Evolutionary conservation across 2,797 vertebrate genomes (phyloP), one percentile per base, ranked within the genome.

Genomic region (Acipenser oxyrinchus): DNA sequence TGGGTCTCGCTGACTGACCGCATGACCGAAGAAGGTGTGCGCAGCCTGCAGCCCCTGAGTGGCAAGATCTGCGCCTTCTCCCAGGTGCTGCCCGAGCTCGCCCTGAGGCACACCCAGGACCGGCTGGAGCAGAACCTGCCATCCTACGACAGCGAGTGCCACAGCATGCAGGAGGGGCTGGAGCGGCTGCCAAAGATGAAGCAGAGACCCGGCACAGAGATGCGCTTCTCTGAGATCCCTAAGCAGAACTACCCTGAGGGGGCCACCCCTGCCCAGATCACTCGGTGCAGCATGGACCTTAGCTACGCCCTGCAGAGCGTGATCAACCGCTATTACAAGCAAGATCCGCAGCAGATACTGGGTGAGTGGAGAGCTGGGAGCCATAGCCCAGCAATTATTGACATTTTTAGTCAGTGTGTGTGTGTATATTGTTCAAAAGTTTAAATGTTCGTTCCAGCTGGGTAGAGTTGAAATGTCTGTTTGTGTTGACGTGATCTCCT

Each of bases 1-100:
- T 98, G 96, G 96, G 90, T 99, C n/a, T 96, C 96, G 6, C 89
- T 98, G 69, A 95, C 88, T 50, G 92, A 78, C 80, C 90, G 87
- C 51, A 79, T 99, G 68, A 91, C 74, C 4, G 84, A 92, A 53
- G 87, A 92, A 67, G 65, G 88, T 3, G 75, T 90, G 72, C 68
- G 76, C 10, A 82, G 73, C 64, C 75, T 98, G 65, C 95, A 96
- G 81, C 96, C 95, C 0, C 87, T 93, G 65, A 93, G 82, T 6
- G 91, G 93, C 0, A 84, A 84, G 12, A 85, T 99, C 71, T 93
- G 92, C 6, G 91, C 96, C 70, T 96, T 93, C 80, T 85, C 93
- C 1, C 95, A 98, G 11, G 92, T 98, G 55, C 67, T 96, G 62
- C 94, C 95, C 0, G 93, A 92, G 68, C 69, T 80, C 6, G 74